Conservation (phyloP, 35 echinoderm and acorn worm genomes). For the Heliocidaris erythrogramma region DNA sequence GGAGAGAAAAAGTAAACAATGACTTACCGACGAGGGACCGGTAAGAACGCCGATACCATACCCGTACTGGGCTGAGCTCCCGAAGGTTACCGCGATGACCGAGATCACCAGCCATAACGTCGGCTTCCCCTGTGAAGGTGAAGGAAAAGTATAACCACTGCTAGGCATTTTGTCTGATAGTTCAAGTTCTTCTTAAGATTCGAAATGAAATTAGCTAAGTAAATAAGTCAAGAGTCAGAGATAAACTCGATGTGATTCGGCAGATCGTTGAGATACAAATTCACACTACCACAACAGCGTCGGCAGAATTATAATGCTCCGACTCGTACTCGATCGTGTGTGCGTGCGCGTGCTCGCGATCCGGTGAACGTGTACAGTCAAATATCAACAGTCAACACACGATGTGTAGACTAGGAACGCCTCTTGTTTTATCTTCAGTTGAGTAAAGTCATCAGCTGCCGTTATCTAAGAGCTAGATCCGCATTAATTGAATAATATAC, state of each 20-base stretch:
- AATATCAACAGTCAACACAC: background rate
- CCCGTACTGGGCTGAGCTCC: constrained; percentile 67
- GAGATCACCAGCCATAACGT: constrained; percentile 69
- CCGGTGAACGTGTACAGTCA: background rate
- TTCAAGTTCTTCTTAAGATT: background rate
- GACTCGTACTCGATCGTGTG: background rate
- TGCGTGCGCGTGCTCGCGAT: background rate
- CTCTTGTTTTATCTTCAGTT: background rate
- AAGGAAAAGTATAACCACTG: constrained; percentile 33
- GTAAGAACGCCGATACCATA: constrained; percentile 72
- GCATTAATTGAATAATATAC: background rate
- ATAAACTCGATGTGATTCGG: background rate
- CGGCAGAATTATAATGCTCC: background rate
- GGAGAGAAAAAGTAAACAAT: background rate
- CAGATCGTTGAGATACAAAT: background rate
- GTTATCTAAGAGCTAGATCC: background rate
- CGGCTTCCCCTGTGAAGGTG: constrained; percentile 56
- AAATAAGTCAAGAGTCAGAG: background rate
- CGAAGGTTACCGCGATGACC: constrained; percentile 55
- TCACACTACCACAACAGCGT: too few species aligned
- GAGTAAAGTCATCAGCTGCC: background rate
- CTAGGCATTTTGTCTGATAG: constrained; percentile 25
- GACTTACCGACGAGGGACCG: constrained; percentile 65
- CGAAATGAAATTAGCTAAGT: background rate
- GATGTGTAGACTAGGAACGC: background rate